Base-by-base conservation (phyloP, 2,797 vertebrate species). In the Ctenochaetus hawaiiensis region DNA sequence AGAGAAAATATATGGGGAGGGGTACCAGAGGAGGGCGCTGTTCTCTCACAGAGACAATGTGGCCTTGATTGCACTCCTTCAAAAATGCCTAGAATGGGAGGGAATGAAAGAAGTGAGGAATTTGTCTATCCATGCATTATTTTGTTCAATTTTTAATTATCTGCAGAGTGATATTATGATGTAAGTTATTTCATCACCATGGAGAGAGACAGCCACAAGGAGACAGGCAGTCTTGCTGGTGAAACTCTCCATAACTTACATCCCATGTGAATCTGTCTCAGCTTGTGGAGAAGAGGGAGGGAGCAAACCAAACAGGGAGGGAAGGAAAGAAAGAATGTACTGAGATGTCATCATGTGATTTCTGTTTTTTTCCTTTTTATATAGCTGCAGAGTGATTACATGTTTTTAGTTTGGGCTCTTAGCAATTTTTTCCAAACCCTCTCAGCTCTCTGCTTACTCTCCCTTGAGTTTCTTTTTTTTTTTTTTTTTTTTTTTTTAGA, bases 271-370 rank as follows among this genome's bases (percentile, higher is more conserved):
- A 93, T 94, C 83, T 94, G 93, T 90, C 89, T 85, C 76, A 66
- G 90, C 93, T 93, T 94, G 93, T 82, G 93, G 89, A 91, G 83
- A 89, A 83, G 87, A 90, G 90, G 90, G 92, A 91, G 92, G 93
- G 90, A 81, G 77, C 67, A 57, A 87, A 67, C 67, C 67, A 53
- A 86, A 87, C 58, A 79, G 90, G 86, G 92, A 93, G 91, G 89
- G 84, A 82, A 79, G 72, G 65, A 82, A 82, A 83, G 87, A 90
- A 91, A 87, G 91, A 93, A 93, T 92, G 90, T 68, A 79, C 74
- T 75, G n/a, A 79, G 87, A 75, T 86, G 79, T 88, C 82, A 72
- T 92, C 90, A 89, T 93, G 90, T 91, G 87, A 91, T 86, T 84
- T 82, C 63, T 70, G 20, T 78, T 54, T 84, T 75, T 60, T 53